These are phyloP conservation scores for Hemibagrus guttatus DNA, from an alignment of 2,797 vertebrate species.

Conservation along the genomic window DNA sequence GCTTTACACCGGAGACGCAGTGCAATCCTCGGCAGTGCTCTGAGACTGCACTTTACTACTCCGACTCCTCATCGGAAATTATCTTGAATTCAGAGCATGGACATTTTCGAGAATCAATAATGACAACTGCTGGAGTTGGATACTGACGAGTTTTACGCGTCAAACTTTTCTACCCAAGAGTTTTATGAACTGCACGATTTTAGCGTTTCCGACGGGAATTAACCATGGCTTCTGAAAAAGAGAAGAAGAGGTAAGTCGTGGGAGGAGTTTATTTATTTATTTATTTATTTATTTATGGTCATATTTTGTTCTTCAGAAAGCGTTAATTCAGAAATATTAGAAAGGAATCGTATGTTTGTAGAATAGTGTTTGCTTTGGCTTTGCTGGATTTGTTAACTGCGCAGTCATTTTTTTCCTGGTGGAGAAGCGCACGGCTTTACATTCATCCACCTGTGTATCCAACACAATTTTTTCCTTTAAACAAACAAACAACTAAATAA, in stretches of 20 bases:
- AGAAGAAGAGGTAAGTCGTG: conserved; percentile 54
- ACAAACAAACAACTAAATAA: no score
- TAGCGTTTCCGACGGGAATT: not conserved
- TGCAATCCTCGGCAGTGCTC: conserved; percentile 88
- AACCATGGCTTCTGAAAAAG: conserved; percentile 57
- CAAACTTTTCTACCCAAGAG: not conserved
- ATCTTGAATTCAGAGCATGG: conserved; percentile 13
- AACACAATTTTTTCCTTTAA: not conserved
- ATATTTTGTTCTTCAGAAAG: not conserved
- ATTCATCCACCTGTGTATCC: not conserved
- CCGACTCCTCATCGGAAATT: conserved; percentile 12
- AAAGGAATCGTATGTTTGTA: not conserved
- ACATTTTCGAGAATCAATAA: conserved; percentile 16
- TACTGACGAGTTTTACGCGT: not conserved
- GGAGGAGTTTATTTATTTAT: not conserved
- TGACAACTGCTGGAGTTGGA: not conserved
- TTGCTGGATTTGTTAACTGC: not conserved
- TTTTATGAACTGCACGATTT: conserved; percentile 12
- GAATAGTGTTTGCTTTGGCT: not conserved
- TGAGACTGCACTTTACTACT: conserved; percentile 80
- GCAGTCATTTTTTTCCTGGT: not conserved
- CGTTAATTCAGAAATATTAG: not conserved
- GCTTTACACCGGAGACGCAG: conserved; percentile 61
- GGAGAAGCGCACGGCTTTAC: not conserved
- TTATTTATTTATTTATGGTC: not conserved